These are phyloP conservation scores for Eleginops maclovinus DNA, from an alignment of 2,113 vertebrate species.

Conservation along the genomic window DNA sequence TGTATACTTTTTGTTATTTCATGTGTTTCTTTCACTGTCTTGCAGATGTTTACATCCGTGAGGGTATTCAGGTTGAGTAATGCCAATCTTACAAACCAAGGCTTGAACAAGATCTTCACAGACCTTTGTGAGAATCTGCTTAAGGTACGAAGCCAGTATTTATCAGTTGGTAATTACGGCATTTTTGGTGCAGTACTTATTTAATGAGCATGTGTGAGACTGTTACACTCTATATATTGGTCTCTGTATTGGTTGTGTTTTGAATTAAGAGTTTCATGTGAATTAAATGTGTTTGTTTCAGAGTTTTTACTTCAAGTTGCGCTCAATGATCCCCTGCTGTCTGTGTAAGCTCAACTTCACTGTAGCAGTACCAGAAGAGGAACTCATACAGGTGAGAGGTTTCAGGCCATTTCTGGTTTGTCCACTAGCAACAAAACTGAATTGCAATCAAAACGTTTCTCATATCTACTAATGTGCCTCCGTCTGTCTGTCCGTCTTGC, in stretches of 20 bases:
- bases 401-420: background rate
- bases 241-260: background rate
- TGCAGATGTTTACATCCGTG: constrained; percentile 98
- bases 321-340: constrained; percentile 97
- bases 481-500: constrained; percentile 37
- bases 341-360: constrained; percentile 97
- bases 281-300: constrained; percentile 70
- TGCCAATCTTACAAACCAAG: constrained; percentile 93
- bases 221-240: background rate
- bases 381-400: constrained; percentile 91
- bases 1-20: background rate
- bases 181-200: background rate
- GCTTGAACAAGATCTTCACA: constrained; percentile 96
- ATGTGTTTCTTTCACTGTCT: constrained; percentile 35
- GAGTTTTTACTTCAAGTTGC: constrained; percentile 98
- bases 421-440: background rate
- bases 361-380: constrained; percentile 96
- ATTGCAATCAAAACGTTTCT: background rate
- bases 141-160: constrained; percentile 85
- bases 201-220: background rate
- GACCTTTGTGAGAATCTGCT: constrained; percentile 98
- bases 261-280: background rate
- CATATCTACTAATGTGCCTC: too few species aligned
- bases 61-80: constrained; percentile 93
- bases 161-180: background rate